Base-by-base conservation (phyloP, 37 sponge, comb jelly and placozoan species). In the Oscarella lobularis region DNA sequence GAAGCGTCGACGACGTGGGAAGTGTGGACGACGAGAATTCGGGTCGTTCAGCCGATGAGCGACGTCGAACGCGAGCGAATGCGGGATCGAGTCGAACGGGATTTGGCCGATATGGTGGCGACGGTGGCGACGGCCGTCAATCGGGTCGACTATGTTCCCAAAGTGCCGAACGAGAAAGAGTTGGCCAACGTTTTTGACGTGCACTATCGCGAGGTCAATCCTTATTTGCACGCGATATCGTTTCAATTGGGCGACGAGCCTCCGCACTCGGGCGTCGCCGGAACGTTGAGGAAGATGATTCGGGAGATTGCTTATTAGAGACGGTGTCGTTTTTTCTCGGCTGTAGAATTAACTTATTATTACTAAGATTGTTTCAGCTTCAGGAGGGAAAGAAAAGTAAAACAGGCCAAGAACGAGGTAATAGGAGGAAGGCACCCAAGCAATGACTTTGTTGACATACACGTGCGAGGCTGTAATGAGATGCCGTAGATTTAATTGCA, bases 121-220 rank as follows among this genome's bases (percentile, higher is more conserved):
- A 48, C 14, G 14, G 60, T 48, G 60, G 60, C 60, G 14, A 20
- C 60, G 20, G 60, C 60, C 20, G 60, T 87, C 60, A 87, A 77
- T 74, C 72, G 80, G 39, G 80, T 83, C 3, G 91, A 90, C 39
- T 90, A 95, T 66, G n/a, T 88, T 2, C 96, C 96, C 31, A 78
- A 85, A 39, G 85, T 83, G 32, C 96, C 96, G 27, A 79, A 75
- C 31, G 54, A 66, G 36, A 85, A 83, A 0, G 85, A 90, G 36
- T 78, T 90, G 1, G 80, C 78, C 33, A 90, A 83, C 66, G 86
- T 90, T 1, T 95, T 81, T 76, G 85, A 90, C 60, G 82, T 81
- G n/a, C 70, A 81, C 14, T 95, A 87, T 73, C 72, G 81, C 14
- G 66, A 76, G 2, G 83, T 95, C 2, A 89, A 95, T 48, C 89